Percentiles rank a stretch among this genome's conserved stretches.
phyloP scores from a whole-genome alignment of 37 sponge, comb jelly and placozoan species.

The Mnemiopsis leidyi region DNA sequence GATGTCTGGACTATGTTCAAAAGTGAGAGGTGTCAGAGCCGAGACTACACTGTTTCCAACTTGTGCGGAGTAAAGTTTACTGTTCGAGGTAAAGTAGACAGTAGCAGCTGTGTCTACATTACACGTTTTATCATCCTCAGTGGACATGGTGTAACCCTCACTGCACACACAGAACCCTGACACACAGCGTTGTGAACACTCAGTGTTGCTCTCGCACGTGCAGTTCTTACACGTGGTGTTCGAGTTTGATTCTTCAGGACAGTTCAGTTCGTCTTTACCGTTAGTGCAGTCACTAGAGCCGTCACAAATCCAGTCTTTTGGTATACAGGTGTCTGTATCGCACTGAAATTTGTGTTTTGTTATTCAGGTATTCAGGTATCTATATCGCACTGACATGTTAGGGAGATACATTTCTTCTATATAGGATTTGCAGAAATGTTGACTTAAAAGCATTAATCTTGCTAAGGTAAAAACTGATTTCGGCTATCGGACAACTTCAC shows the following conservation, averaged over 20 bases:
- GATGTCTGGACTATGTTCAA: not conserved
- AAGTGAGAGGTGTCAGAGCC: not conserved
- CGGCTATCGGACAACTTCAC: no score
- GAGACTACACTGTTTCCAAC: not conserved
- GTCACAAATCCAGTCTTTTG: not conserved
- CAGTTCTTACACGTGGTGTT: not conserved
- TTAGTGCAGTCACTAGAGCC: not conserved
- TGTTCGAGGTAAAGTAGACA: not conserved
- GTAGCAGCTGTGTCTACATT: not conserved
- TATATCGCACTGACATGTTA: not conserved
- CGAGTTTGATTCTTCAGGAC: not conserved
- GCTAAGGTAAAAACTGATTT: no score
- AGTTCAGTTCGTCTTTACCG: conserved; percentile 1
- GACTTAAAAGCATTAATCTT: no score
- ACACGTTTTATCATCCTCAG: conserved; percentile 16
- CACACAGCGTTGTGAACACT: conserved; percentile 29
- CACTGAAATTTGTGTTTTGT: conserved; percentile 62
- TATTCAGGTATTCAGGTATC: not conserved
- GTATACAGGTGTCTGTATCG: not conserved
- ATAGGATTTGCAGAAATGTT: no score
- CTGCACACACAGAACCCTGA: conserved; percentile 27
- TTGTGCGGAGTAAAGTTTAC: not conserved
- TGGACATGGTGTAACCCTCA: not conserved
- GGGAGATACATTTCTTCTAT: no score
- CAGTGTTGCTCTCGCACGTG: not conserved